These are phyloP conservation scores for Sternotherus odoratus DNA, from an alignment of 2,797 vertebrate species.

Conservation along the genomic window DNA sequence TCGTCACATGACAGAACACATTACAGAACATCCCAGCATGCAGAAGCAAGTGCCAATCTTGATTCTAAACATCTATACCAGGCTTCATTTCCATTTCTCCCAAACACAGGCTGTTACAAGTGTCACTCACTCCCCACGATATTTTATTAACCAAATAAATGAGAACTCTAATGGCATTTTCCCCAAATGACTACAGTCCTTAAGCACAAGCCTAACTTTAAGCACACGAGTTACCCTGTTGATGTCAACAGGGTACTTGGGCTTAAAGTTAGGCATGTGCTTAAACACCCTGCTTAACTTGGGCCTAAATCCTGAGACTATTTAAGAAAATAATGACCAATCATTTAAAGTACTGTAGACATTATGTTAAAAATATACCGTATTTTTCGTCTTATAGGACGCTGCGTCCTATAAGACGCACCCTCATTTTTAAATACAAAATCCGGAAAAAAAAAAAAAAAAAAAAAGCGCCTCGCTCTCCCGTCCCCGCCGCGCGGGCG, in stretches of 20 bases:
- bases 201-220: not conserved
- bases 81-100: not conserved
- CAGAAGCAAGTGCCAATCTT: not conserved
- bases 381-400: too few relatives aligned
- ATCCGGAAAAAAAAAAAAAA: too few relatives aligned
- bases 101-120: not conserved
- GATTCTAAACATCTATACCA: not conserved
- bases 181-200: not conserved
- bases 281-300: not conserved
- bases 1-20: rapidly evolving
- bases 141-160: not conserved
- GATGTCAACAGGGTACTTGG: not conserved
- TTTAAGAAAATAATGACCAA: not conserved
- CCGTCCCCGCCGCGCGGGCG: too few relatives aligned
- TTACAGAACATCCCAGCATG: not conserved
- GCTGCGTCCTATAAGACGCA: too few relatives aligned
- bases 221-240: not conserved
- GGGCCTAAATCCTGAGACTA: not conserved
- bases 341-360: not conserved
- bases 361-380: conserved; percentile 1
- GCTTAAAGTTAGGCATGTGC: not conserved
- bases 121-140: not conserved
- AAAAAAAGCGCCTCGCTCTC: too few relatives aligned
- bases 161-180: not conserved
- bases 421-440: too few relatives aligned